Evolutionary conservation across 2,113 vertebrate species (phyloP).

Genomic region (Aptenodytes forsteri): DNA sequence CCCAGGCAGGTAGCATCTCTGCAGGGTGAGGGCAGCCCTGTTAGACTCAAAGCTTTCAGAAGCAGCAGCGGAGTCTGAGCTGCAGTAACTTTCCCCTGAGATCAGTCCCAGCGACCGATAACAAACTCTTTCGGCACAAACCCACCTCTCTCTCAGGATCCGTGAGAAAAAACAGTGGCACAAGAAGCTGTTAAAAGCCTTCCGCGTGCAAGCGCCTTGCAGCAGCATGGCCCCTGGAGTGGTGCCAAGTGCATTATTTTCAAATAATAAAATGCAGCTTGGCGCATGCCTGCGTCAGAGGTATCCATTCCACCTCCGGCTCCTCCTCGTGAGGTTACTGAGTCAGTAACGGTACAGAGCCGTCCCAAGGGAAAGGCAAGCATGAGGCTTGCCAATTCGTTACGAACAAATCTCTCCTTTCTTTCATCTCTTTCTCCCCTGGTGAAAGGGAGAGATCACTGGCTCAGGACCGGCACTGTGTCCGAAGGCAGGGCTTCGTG

Average conservation of each 20-base stretch:
- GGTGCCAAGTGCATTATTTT: neutral
- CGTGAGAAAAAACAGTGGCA: neutral
- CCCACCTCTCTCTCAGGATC: neutral
- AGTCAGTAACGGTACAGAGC: neutral
- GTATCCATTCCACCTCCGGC: neutral
- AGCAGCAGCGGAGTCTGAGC: neutral
- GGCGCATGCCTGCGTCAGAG: neutral
- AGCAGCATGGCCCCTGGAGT: neutral
- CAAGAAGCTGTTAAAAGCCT: neutral
- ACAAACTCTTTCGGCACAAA: neutral
- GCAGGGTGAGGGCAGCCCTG: neutral
- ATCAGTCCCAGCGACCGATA: fast-evolving
- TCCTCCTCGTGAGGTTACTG: neutral
- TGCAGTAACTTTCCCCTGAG: neutral
- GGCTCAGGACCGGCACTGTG: neutral
- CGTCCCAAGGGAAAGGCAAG: neutral
- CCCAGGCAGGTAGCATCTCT: neutral
- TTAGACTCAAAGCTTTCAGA: neutral
- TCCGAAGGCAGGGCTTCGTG: neutral
- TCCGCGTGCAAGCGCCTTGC: neutral
- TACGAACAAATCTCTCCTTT: conserved; percentile 4
- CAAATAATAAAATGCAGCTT: neutral
- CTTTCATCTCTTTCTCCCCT: neutral
- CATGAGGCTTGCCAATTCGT: neutral
- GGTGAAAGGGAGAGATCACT: neutral